Conservation (phyloP, 2,888 invertebrate species). For the Phengaris alcon region DNA sequence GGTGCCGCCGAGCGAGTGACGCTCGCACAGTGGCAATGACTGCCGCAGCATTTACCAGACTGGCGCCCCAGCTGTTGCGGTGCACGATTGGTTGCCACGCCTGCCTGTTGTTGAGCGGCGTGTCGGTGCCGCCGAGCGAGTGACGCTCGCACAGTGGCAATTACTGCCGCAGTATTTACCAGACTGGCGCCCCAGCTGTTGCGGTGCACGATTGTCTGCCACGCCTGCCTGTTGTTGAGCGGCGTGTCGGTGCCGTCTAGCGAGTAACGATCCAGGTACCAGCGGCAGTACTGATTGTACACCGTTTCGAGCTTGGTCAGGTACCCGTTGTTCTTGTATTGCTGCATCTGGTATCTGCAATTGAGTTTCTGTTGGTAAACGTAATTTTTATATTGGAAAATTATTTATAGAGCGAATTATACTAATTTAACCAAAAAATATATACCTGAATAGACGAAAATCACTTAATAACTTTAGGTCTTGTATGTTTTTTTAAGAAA, state of each 20-base stretch:
- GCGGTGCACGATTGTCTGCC: slow-evolving; percentile 83
- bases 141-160: slow-evolving; percentile 45
- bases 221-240: slow-evolving; percentile 83
- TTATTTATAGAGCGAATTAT: too few species aligned
- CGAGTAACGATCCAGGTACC: slow-evolving; percentile 75
- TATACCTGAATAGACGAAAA: too few species aligned
- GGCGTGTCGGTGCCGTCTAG: slow-evolving; percentile 50
- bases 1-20: too few species aligned
- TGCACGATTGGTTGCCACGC: slow-evolving; percentile 85
- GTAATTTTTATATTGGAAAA: background rate
- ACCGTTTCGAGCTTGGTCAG: slow-evolving; percentile 81
- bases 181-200: slow-evolving; percentile 78
- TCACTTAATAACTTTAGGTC: too few species aligned
- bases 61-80: slow-evolving; percentile 75
- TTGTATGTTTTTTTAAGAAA: too few species aligned
- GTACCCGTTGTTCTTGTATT: slow-evolving; percentile 82
- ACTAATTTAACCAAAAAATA: too few species aligned
- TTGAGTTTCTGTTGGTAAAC: background rate
- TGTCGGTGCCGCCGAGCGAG: slow-evolving; percentile 48
- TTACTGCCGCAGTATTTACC: slow-evolving; percentile 43
- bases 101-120: slow-evolving; percentile 80
- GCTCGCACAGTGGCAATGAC: too few species aligned
- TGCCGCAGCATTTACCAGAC: slow-evolving; percentile 54
- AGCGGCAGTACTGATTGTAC: slow-evolving; percentile 82
- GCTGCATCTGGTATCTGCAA: slow-evolving; percentile 81